phyloP scores from a whole-genome alignment of 2,113 vertebrate species.

The Monopterus albus region DNA sequence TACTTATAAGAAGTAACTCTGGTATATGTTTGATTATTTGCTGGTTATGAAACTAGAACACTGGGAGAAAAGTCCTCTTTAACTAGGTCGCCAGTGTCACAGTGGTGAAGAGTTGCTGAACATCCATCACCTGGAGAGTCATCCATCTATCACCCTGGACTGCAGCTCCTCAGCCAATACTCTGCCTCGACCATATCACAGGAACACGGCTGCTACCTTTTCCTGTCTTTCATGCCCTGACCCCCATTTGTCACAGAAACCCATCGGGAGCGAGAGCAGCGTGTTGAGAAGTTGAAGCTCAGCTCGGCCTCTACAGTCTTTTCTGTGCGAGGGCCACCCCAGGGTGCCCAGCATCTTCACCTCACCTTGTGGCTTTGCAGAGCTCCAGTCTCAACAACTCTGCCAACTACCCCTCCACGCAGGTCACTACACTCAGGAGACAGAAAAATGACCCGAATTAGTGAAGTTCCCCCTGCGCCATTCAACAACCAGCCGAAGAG shows the following conservation, averaged over 20 bases:
- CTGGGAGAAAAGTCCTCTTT: conserved; percentile 57
- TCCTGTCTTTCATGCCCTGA: conserved; percentile 52
- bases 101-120: conserved; percentile 54
- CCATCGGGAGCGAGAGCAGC: conserved; percentile 24
- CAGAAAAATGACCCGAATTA: conserved; percentile 54
- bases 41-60: conserved; percentile 20
- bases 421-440: conserved; percentile 34
- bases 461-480: conserved; percentile 27
- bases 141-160: conserved; percentile 70
- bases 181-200: conserved; percentile 45
- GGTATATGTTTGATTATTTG: conserved; percentile 6
- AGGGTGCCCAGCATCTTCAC: conserved; percentile 21
- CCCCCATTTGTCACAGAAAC: conserved; percentile 65
- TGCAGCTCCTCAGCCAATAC: conserved; percentile 37
- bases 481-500: conserved; percentile 11
- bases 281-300: conserved; percentile 31
- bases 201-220: conserved; percentile 42
- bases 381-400: conserved; percentile 4
- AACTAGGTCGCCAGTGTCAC: conserved; percentile 70
- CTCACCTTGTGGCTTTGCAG: conserved; percentile 22
- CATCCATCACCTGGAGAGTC: conserved; percentile 74
- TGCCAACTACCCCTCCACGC: neutral
- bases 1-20: neutral
- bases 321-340: conserved; percentile 24
- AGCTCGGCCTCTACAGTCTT: conserved; percentile 26